Conservation (phyloP, 2,888 invertebrate genomes). For the Hypomecis atomaria region DNA sequence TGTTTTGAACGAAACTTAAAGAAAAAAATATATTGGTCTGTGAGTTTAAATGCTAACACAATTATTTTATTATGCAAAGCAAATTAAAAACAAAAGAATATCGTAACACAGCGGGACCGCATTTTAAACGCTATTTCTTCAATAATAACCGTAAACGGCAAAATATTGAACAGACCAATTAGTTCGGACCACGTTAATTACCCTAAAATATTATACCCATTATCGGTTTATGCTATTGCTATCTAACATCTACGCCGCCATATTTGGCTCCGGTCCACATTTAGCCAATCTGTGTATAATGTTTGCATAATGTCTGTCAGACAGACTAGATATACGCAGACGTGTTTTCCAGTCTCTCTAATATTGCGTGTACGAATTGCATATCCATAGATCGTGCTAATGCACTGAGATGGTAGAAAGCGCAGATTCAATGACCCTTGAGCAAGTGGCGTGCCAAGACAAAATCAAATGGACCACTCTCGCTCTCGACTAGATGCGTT, state of each 20-base stretch:
- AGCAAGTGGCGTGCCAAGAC: constrained; percentile 72
- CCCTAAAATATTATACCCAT: not conserved
- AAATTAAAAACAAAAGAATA: too few species aligned
- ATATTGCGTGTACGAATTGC: constrained; percentile 32
- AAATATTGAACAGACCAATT: not conserved
- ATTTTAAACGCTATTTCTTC: too few species aligned
- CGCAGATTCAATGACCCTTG: constrained; percentile 68
- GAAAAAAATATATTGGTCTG: too few species aligned
- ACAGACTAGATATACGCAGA: not conserved
- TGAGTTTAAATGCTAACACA: too few species aligned
- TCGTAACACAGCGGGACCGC: too few species aligned
- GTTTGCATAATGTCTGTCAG: not conserved
- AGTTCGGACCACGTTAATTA: not conserved
- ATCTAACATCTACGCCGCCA: constrained; percentile 5
- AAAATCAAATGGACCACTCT: constrained; percentile 78
- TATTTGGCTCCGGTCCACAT: constrained; percentile 12
- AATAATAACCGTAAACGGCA: too few species aligned
- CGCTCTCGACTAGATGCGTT: constrained; percentile 68
- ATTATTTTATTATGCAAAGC: too few species aligned
- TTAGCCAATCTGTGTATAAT: constrained; percentile 5
- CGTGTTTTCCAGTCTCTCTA: constrained; percentile 25
- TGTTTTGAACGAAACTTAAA: too few species aligned
- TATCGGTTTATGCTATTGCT: constrained; percentile 6
- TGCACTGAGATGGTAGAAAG: constrained; percentile 61
- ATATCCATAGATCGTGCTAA: constrained; percentile 26